phyloP scores from a whole-genome alignment of 2,113 vertebrate species.

The Microtus ochrogaster region DNA sequence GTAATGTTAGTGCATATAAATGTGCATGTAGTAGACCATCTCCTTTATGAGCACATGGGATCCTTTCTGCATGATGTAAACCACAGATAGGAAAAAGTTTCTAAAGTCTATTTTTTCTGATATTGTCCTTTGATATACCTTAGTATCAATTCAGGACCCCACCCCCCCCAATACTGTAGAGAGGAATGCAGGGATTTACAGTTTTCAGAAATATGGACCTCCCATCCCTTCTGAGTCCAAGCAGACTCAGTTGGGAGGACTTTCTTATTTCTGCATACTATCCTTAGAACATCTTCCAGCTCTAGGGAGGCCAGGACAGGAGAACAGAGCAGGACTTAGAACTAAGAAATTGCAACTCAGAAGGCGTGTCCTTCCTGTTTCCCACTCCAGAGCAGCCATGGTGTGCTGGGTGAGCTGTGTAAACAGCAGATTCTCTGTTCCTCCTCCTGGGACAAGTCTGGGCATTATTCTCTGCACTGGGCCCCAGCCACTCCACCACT shows the following conservation, averaged over 20 bases:
- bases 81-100: background rate
- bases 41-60: too few species aligned
- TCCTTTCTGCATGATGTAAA: background rate
- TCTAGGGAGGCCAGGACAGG: background rate
- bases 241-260: background rate
- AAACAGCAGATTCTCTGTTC: background rate
- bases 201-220: background rate
- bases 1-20: background rate
- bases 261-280: background rate
- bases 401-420: background rate
- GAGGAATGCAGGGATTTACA: background rate
- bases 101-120: background rate
- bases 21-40: too few species aligned
- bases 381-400: background rate
- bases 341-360: background rate
- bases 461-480: background rate
- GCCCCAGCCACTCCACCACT: background rate
- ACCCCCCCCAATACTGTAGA: background rate
- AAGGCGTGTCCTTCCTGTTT: background rate
- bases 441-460: constrained; percentile 16
- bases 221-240: background rate
- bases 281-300: background rate
- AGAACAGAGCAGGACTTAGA: background rate
- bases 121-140: background rate
- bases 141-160: background rate